Conservation (phyloP, 2,113 vertebrate genomes). For the Pogonocichla stellata region DNA sequence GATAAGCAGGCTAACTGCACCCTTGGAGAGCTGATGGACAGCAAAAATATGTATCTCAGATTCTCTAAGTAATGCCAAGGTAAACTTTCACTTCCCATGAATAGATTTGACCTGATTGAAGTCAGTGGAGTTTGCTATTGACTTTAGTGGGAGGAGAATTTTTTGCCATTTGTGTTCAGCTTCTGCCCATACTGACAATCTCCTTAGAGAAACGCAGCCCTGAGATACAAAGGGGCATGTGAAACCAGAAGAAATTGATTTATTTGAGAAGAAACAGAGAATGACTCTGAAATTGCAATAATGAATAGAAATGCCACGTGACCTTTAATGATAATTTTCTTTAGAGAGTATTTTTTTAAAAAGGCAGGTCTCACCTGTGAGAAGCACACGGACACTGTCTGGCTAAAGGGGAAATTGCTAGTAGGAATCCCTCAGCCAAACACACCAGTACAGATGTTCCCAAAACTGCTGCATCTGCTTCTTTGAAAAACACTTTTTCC, state of each 20-base stretch:
- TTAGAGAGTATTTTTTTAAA: neutral
- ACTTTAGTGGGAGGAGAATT: neutral
- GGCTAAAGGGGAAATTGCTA: neutral
- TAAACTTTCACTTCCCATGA: neutral
- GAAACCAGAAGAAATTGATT: neutral
- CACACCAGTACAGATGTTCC: neutral
- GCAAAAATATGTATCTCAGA: neutral
- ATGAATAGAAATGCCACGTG: neutral
- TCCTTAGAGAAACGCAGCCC: neutral
- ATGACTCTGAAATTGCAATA: neutral
- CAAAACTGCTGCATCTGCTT: constrained; percentile 59
- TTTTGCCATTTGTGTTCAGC: neutral
- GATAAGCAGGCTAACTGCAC: neutral
- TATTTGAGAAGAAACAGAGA: neutral
- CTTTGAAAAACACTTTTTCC: constrained; percentile 63
- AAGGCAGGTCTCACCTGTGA: neutral
- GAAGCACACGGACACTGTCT: neutral
- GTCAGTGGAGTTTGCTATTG: neutral
- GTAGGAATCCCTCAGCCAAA: neutral
- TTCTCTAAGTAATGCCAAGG: neutral
- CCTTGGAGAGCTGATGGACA: neutral
- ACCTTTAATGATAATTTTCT: neutral
- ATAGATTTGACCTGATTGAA: neutral
- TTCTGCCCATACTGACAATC: neutral
- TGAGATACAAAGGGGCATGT: neutral